Evolutionary conservation across 2,888 invertebrate species (phyloP).

Genomic region (Nomada lathburiana): DNA sequence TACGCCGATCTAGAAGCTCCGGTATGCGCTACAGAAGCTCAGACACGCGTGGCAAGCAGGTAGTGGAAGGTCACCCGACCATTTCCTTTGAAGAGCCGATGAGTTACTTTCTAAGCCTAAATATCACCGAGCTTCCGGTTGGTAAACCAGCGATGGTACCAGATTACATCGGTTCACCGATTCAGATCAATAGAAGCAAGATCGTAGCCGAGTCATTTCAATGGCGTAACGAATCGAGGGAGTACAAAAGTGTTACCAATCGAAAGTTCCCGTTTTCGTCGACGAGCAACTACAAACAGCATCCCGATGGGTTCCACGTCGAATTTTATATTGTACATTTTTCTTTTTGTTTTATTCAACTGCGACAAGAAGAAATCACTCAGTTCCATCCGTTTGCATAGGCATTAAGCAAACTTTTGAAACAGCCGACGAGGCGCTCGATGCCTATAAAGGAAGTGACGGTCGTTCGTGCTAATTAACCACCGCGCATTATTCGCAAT

Average conservation of each 20-base stretch:
- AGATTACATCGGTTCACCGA: slow-evolving; percentile 44
- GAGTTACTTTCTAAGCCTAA: background rate
- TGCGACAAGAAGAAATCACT: background rate
- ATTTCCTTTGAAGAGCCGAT: background rate
- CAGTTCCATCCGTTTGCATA: background rate
- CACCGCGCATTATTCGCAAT: slow-evolving; percentile 16
- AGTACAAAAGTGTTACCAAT: slow-evolving; percentile 64
- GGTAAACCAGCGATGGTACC: slow-evolving; percentile 28
- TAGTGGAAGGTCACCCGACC: background rate
- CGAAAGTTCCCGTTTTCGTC: slow-evolving; percentile 52
- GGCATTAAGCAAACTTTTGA: background rate
- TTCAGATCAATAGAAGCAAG: slow-evolving; percentile 66
- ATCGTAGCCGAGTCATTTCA: slow-evolving; percentile 65
- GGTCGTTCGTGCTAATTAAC: slow-evolving; percentile 35
- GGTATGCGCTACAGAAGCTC: slow-evolving; percentile 3
- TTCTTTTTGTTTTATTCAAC: no score
- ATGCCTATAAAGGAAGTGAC: slow-evolving; percentile 9
- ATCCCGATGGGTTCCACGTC: background rate
- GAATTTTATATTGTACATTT: background rate
- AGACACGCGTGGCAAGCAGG: background rate
- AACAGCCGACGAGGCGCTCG: background rate
- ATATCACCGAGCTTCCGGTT: slow-evolving; percentile 16
- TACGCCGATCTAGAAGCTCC: background rate
- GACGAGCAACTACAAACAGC: background rate
- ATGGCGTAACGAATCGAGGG: slow-evolving; percentile 64